phyloP scores from a whole-genome alignment of 2,797 vertebrate genomes.

The Acrossocheilus fasciatus region DNA sequence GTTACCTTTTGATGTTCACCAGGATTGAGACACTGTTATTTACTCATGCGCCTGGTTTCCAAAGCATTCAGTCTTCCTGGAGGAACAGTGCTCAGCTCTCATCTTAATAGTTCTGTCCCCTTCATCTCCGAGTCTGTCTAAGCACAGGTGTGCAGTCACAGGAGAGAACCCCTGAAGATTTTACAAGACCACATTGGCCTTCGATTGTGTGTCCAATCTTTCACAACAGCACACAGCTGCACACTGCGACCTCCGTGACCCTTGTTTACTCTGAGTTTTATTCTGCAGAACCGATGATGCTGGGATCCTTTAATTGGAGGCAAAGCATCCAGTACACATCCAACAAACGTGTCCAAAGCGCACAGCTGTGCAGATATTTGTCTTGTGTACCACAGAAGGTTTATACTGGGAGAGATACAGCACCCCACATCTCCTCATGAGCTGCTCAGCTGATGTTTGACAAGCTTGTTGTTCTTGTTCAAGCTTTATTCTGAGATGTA shows the following conservation, averaged over 20 bases:
- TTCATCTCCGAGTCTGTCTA: constrained; percentile 11
- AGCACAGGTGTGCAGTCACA: constrained; percentile 77
- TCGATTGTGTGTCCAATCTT: constrained; percentile 71
- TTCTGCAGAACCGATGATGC: constrained; percentile 70
- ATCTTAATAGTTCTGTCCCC: constrained; percentile 22
- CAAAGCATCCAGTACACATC: constrained; percentile 33
- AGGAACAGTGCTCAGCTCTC: neutral
- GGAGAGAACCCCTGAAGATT: constrained; percentile 72
- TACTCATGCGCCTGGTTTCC: constrained; percentile 50
- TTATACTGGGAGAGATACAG: constrained; percentile 27
- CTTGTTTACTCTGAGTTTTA: constrained; percentile 79
- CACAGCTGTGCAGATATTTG: constrained; percentile 65
- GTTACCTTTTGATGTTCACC: constrained; percentile 71
- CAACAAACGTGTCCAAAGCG: constrained; percentile 53
- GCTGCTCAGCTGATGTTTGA: neutral
- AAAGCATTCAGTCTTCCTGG: constrained; percentile 46
- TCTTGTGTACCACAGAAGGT: constrained; percentile 45
- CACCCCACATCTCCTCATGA: neutral
- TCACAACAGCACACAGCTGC: constrained; percentile 74
- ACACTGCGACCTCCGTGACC: constrained; percentile 74
- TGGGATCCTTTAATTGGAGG: constrained; percentile 56
- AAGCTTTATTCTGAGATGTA: neutral
- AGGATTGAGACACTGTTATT: constrained; percentile 55
- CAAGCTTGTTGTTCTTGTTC: neutral
- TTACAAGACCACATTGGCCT: constrained; percentile 75